A percentile compares a stretch with the other conserved stretches of the same genome.
phyloP scores from a whole-genome alignment of 1,140 invertebrate genomes.

The Euschistus heros region DNA sequence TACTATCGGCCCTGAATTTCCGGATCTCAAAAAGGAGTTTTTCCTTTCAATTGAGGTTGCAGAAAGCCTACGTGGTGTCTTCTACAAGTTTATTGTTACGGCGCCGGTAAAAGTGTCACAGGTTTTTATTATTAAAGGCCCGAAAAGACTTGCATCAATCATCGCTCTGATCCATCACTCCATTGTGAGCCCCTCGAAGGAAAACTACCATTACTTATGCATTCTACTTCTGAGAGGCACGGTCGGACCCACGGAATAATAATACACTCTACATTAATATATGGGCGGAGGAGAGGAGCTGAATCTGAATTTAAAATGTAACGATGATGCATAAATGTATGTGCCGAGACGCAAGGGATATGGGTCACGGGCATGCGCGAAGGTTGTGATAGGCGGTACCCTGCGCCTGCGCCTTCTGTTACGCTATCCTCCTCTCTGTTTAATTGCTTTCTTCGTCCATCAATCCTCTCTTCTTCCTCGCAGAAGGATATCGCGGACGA shows the following conservation, averaged over 20 bases:
- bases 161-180: slow-evolving; percentile 29
- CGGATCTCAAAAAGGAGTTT: not conserved
- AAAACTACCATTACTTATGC: slow-evolving; percentile 38
- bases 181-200: slow-evolving; percentile 19
- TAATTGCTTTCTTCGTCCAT: slow-evolving; percentile 3
- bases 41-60: too few relatives aligned
- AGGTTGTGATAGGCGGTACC: not conserved
- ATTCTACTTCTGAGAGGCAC: slow-evolving; percentile 41
- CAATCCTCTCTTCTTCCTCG: slow-evolving; percentile 2
- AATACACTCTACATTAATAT: slow-evolving; percentile 43
- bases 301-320: slow-evolving; percentile 33
- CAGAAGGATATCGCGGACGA: too few relatives aligned
- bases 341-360: slow-evolving; percentile 26
- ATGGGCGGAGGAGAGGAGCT: slow-evolving; percentile 33
- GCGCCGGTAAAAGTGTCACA: slow-evolving; percentile 13
- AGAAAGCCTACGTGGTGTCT: not conserved
- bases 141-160: slow-evolving; percentile 28
- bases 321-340: slow-evolving; percentile 31
- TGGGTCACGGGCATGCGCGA: slow-evolving; percentile 2
- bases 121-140: slow-evolving; percentile 29
- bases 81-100: not conserved
- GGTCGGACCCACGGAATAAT: slow-evolving; percentile 41
- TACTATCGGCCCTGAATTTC: not conserved
- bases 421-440: not conserved
- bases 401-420: not conserved